Conservation (phyloP, 1,140 invertebrate species). For the Drosophila punjabiensis region DNA sequence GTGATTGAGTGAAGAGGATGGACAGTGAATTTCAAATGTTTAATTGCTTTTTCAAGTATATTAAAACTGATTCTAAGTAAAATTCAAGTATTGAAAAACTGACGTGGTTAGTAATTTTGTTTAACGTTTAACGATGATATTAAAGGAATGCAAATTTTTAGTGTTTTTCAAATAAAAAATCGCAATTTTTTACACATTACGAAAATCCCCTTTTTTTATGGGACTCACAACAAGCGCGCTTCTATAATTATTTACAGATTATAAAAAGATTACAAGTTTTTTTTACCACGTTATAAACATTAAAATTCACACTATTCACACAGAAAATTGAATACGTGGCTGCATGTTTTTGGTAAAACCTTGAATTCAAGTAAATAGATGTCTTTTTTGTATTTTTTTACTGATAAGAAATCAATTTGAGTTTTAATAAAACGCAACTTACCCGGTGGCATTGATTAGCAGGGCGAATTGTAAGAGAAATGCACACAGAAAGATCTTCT, state of each 20-base stretch:
- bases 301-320: no score
- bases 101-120: no score
- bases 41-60: constrained; percentile 30
- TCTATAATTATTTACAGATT: no score
- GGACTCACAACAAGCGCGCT: no score
- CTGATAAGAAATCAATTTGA: constrained; percentile 22
- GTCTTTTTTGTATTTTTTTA: background rate
- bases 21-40: background rate
- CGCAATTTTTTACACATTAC: no score
- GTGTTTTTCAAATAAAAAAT: constrained; percentile 6
- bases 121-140: no score
- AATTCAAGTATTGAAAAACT: background rate
- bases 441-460: constrained; percentile 59
- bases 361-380: no score
- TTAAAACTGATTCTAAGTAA: constrained; percentile 5
- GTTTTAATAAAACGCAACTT: constrained; percentile 10
- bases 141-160: no score
- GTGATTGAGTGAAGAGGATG: constrained; percentile 12
- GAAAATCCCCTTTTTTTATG: no score
- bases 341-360: background rate
- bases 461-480: constrained; percentile 56
- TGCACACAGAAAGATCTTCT: constrained; percentile 36
- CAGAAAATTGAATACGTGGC: constrained; percentile 8
- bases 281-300: no score
- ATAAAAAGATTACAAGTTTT: no score